Percentiles rank a stretch among this genome's conserved stretches.
Evolutionary conservation across 2,888 invertebrate species (phyloP).

Genomic region (Lingula anatina): DNA sequence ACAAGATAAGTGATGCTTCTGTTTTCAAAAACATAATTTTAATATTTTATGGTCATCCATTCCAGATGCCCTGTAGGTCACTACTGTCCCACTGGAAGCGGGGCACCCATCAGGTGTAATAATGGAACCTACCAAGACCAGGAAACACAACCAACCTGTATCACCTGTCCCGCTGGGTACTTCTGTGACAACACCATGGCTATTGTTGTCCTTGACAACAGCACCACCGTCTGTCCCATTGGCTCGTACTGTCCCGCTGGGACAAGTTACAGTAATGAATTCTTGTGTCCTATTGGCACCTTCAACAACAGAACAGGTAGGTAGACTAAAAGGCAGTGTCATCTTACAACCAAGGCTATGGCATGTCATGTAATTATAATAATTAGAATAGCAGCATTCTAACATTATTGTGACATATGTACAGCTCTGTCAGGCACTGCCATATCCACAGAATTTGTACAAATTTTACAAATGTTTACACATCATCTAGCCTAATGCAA

Average conservation of each 20-base stretch:
- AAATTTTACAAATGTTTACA: no score
- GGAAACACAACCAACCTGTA: slow-evolving; percentile 29
- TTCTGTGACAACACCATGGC: slow-evolving; percentile 46
- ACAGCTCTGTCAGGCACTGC: no score
- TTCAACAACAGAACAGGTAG: slow-evolving; percentile 42
- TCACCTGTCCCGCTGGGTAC: slow-evolving; percentile 39
- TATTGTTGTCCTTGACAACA: slow-evolving; percentile 38
- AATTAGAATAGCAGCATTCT: no score
- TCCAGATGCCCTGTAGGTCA: slow-evolving; percentile 43
- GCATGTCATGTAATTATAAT: no score
- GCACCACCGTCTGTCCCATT: slow-evolving; percentile 33
- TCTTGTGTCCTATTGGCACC: slow-evolving; percentile 43
- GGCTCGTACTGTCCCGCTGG: slow-evolving; percentile 36
- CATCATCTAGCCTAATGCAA: no score
- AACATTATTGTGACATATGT: no score
- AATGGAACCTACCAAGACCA: slow-evolving; percentile 44
- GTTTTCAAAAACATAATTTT: no score
- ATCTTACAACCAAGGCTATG: no score
- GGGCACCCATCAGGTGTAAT: slow-evolving; percentile 28
- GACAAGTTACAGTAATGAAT: slow-evolving; percentile 34
- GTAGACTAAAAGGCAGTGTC: background rate
- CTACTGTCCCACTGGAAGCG: slow-evolving; percentile 36
- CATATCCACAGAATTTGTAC: no score
- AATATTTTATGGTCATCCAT: background rate
- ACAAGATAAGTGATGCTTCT: background rate